Conservation (phyloP, 2,888 invertebrate genomes). For the Eudemis profundana region DNA sequence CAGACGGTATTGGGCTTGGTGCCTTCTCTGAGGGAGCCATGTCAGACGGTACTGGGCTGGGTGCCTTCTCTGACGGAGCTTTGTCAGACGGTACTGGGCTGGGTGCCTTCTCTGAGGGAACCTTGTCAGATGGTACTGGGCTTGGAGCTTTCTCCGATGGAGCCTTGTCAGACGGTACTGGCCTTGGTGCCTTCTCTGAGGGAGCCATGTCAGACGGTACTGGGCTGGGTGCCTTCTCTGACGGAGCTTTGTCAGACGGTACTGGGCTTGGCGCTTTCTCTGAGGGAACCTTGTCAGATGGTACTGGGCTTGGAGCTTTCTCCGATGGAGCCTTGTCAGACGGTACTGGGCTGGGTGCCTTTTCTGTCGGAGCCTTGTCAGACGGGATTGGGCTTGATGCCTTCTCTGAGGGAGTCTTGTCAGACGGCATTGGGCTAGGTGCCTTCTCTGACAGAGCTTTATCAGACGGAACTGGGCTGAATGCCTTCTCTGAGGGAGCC, state of each 20-base stretch:
- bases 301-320: not conserved
- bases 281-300: not conserved
- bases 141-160: slow-evolving; percentile 32
- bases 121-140: slow-evolving; percentile 29
- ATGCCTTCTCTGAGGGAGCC: too few species aligned
- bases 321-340: not conserved
- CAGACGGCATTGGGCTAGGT: not conserved
- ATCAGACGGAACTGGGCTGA: not conserved
- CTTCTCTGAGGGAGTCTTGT: not conserved
- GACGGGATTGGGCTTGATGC: too few species aligned
- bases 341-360: slow-evolving; percentile 1
- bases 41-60: not conserved
- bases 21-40: slow-evolving; percentile 34
- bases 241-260: slow-evolving; percentile 32
- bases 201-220: slow-evolving; percentile 36
- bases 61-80: slow-evolving; percentile 30
- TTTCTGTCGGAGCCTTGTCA: too few species aligned
- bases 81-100: slow-evolving; percentile 14
- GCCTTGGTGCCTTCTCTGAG: slow-evolving; percentile 32
- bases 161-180: slow-evolving; percentile 35
- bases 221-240: slow-evolving; percentile 40
- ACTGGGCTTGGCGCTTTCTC: slow-evolving; percentile 13
- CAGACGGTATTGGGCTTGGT: slow-evolving; percentile 34
- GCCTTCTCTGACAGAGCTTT: too few species aligned
- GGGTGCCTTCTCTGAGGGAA: not conserved